These are phyloP conservation scores for Aldabrachelys gigantea DNA, from an alignment of 2,113 vertebrate species.

Conservation along the genomic window DNA sequence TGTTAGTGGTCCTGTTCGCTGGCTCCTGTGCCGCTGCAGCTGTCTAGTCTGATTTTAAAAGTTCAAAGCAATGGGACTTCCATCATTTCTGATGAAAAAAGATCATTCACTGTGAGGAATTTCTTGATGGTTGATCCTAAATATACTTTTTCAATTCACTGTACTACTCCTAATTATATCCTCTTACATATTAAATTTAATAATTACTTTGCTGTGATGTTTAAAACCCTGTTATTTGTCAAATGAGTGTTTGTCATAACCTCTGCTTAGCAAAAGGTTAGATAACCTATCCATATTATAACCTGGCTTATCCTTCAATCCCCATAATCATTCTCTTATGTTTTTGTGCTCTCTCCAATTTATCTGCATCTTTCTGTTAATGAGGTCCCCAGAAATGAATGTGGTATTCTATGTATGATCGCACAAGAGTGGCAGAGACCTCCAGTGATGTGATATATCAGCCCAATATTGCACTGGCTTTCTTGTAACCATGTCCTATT, in stretches of 20 bases:
- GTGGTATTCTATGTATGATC: neutral
- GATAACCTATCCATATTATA: neutral
- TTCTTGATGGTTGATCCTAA: neutral
- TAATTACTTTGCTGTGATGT: neutral
- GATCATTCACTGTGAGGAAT: neutral
- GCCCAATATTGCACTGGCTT: neutral
- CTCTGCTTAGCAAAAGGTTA: neutral
- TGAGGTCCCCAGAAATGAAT: neutral
- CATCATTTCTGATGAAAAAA: neutral
- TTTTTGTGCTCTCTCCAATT: neutral
- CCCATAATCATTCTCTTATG: rapidly evolving
- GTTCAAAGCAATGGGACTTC: neutral
- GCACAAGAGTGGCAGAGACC: neutral
- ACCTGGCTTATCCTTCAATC: neutral
- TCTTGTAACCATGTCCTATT: neutral
- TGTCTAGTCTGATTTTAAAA: neutral
- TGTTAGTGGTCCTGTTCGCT: too few species aligned
- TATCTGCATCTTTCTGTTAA: neutral
- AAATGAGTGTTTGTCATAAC: rapidly evolving
- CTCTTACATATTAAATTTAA: neutral
- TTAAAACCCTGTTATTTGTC: neutral
- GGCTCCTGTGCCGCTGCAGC: too few species aligned
- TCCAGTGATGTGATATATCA: neutral
- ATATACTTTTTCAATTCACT: neutral
- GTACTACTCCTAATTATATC: neutral